Conservation (phyloP, 37 sponge, comb jelly and placozoan species). For the Dysidea cf. avara region DNA sequence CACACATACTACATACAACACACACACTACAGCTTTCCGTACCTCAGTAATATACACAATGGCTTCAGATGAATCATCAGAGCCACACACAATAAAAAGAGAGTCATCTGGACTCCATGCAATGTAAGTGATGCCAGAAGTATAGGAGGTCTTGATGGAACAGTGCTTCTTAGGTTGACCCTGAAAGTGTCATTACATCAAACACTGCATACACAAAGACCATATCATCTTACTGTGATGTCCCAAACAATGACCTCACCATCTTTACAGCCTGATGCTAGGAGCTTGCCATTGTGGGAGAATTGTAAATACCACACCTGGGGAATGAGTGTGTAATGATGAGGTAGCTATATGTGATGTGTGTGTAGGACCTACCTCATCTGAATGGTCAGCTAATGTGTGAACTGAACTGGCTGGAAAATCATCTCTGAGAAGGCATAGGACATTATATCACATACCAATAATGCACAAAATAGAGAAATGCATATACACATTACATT, state of each 20-base stretch:
- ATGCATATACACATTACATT: too few species aligned
- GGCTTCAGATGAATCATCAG: constrained; percentile 78
- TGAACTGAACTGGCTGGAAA: constrained; percentile 84
- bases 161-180: constrained; percentile 39
- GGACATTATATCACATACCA: too few species aligned
- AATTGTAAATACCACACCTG: constrained; percentile 80
- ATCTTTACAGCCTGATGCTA: constrained; percentile 91
- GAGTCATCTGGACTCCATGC: constrained; percentile 95
- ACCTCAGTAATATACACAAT: constrained; percentile 81
- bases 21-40: too few species aligned
- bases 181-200: too few species aligned
- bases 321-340: not conserved
- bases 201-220: not conserved
- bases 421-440: constrained; percentile 63
- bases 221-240: constrained; percentile 39
- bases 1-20: not conserved
- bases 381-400: constrained; percentile 81
- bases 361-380: constrained; percentile 65
- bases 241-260: constrained; percentile 93
- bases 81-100: constrained; percentile 81
- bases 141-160: constrained; percentile 42
- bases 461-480: too few species aligned
- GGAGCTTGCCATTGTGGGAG: constrained; percentile 80
- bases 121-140: constrained; percentile 71
- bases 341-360: too few species aligned